phyloP scores from a whole-genome alignment of 2,888 invertebrate species.

The Euplexia lucipara region DNA sequence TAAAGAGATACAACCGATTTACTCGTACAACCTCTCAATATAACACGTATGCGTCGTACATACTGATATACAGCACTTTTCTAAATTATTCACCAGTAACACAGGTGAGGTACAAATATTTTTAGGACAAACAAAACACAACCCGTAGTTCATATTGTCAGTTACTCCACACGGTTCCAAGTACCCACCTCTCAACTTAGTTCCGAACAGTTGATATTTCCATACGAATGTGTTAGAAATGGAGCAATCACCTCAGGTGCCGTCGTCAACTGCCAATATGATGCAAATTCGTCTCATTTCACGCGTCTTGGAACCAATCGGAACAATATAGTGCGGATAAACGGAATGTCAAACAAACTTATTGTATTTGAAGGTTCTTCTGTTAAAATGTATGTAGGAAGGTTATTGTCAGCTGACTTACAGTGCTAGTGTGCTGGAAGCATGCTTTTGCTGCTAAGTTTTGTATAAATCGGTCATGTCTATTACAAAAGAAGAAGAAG shows the following conservation, averaged over 20 bases:
- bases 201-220: slow-evolving; percentile 45
- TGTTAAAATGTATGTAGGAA: slow-evolving; percentile 6
- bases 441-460: neutral
- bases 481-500: no score
- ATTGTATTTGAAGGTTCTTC: slow-evolving; percentile 33
- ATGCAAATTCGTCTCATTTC: slow-evolving; percentile 69
- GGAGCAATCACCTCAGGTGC: slow-evolving; percentile 55
- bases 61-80: neutral
- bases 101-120: slow-evolving; percentile 22
- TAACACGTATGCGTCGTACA: no score
- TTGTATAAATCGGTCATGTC: neutral
- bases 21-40: no score
- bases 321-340: slow-evolving; percentile 50
- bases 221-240: slow-evolving; percentile 65
- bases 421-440: slow-evolving; percentile 20
- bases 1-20: no score
- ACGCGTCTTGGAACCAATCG: slow-evolving; percentile 46
- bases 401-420: slow-evolving; percentile 15
- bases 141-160: neutral
- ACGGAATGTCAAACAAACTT: slow-evolving; percentile 60
- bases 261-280: slow-evolving; percentile 63
- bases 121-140: neutral
- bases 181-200: slow-evolving; percentile 6
- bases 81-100: neutral
- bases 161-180: neutral